Percentiles rank a stretch among this genome's conserved stretches.
Conservation (phyloP, 2,888 invertebrate species). For the Spisula subtruncata region DNA sequence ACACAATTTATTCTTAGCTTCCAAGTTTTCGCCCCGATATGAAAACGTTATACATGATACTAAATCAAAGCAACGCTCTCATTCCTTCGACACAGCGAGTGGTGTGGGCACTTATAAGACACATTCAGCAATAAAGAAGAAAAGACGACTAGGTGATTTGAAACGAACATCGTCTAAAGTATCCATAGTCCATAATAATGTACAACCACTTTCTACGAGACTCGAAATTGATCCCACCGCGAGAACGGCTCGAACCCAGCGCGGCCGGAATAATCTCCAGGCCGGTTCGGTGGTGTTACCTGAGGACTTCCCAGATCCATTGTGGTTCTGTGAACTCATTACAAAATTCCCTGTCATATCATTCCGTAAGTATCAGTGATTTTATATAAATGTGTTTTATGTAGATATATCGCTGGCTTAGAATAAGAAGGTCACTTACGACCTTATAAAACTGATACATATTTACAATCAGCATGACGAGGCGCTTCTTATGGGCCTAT, state of each 20-base stretch:
- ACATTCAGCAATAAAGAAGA: constrained; percentile 46
- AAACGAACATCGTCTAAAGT: constrained; percentile 69
- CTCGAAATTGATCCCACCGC: constrained; percentile 35
- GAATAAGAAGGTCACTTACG: no score
- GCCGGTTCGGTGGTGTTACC: not conserved
- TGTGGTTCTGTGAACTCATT: constrained; percentile 70
- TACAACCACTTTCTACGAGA: constrained; percentile 28
- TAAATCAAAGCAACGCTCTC: not conserved
- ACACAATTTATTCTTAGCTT: constrained; percentile 8
- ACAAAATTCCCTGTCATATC: constrained; percentile 67
- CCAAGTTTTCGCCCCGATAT: not conserved
- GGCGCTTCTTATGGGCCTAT: no score
- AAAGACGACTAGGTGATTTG: constrained; percentile 50
- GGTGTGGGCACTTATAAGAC: not conserved
- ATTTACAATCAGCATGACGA: no score
- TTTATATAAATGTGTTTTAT: not conserved
- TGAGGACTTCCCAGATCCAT: constrained; percentile 48
- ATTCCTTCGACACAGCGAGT: not conserved
- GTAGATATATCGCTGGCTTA: no score
- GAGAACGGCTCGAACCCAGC: not conserved
- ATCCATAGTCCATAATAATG: constrained; percentile 4
- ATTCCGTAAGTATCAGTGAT: constrained; percentile 70
- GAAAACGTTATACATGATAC: not conserved
- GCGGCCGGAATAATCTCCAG: no score
- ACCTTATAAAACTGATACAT: no score